A percentile compares a stretch with the other conserved stretches of the same genome.
Conservation (phyloP, 2,113 vertebrate species). For the Neoarius graeffei region DNA sequence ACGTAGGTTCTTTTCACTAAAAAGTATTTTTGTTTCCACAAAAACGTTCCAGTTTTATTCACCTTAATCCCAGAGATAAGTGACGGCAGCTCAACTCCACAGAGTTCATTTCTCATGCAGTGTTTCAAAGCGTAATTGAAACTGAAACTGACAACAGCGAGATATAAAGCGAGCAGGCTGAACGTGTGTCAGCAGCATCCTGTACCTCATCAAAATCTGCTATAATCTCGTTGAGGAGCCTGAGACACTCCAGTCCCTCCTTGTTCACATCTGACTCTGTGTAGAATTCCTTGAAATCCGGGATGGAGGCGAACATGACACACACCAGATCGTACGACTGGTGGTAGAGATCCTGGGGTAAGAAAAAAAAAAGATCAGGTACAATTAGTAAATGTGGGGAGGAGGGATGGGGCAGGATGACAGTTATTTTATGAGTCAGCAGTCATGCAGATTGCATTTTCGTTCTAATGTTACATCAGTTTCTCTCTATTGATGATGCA, state of each 20-base stretch:
- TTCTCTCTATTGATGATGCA: not conserved
- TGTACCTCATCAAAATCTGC: constrained; percentile 95
- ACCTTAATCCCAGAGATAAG: not conserved
- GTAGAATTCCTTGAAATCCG: constrained; percentile 98
- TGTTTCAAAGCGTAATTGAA: constrained; percentile 25
- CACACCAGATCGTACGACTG: constrained; percentile 97
- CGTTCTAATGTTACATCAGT: not conserved
- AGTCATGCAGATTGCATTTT: not conserved
- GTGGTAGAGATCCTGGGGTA: constrained; percentile 90
- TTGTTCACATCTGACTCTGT: constrained; percentile 98
- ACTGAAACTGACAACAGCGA: not conserved
- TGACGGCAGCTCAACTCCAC: constrained; percentile 2
- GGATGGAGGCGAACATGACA: constrained; percentile 98
- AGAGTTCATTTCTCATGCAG: constrained; percentile 2
- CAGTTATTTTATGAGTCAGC: not conserved
- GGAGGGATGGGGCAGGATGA: not conserved
- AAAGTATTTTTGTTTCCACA: not conserved
- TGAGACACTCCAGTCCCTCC: constrained; percentile 94
- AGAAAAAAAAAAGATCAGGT: not conserved
- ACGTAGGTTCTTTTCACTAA: not conserved
- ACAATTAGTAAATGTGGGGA: not conserved
- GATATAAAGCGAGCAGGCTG: not conserved
- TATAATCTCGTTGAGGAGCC: constrained; percentile 96
- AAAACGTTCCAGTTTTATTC: not conserved
- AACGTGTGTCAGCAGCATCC: constrained; percentile 7